phyloP scores from a whole-genome alignment of 2,797 vertebrate genomes.

The Hydrocynus forskahlii region DNA sequence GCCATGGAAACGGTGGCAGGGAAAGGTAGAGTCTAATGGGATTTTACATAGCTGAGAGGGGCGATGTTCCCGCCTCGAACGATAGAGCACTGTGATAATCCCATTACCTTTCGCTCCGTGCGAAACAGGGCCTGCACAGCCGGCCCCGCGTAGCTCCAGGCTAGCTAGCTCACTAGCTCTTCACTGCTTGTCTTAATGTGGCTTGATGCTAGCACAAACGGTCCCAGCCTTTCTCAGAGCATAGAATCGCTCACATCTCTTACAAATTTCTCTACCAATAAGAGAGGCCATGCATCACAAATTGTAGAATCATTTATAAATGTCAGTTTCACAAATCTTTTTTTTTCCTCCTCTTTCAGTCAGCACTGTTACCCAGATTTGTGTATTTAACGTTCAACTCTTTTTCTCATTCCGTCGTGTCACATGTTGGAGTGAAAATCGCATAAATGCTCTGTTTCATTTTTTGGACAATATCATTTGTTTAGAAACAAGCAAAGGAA shows the following conservation, averaged over 20 bases:
- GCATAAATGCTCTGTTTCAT: not conserved
- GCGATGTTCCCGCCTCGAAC: conserved; percentile 61
- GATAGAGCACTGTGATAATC: conserved; percentile 67
- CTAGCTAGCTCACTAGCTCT: conserved; percentile 21
- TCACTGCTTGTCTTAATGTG: conserved; percentile 37
- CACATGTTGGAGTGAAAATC: not conserved
- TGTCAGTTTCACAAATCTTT: conserved; percentile 3
- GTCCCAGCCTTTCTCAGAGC: conserved; percentile 22
- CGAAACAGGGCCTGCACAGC: conserved; percentile 52
- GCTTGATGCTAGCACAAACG: conserved; percentile 31
- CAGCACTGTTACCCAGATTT: not conserved
- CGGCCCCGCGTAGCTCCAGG: conserved; percentile 48
- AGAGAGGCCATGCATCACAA: conserved; percentile 7
- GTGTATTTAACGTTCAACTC: not conserved
- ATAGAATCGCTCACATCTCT: conserved; percentile 23
- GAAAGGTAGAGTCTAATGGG: conserved; percentile 63
- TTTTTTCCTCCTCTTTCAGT: not conserved
- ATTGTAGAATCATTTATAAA: conserved; percentile 30
- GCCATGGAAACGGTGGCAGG: conserved; percentile 51
- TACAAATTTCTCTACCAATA: conserved; percentile 17
- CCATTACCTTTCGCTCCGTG: conserved; percentile 66
- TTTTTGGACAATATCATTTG: not conserved
- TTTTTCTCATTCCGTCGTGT: not conserved
- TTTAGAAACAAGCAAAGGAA: not conserved
- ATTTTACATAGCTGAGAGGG: conserved; percentile 69